Evolutionary conservation across 2,113 vertebrate species (phyloP), one percentile per base, ranked within the genome.

Genomic region (Phrynocephalus versicolor): DNA sequence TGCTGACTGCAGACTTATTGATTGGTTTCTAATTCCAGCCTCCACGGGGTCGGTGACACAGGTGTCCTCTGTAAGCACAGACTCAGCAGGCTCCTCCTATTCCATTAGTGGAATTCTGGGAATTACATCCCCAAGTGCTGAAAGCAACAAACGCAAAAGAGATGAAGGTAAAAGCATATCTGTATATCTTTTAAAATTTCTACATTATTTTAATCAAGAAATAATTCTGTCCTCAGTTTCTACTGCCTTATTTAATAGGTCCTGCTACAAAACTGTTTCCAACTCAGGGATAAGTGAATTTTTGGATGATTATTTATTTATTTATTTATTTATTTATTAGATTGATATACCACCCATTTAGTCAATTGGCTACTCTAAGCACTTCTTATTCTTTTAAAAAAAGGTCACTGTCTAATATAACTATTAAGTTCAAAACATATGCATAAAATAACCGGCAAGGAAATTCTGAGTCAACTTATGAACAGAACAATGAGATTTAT

Each of bases 31-130:
- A 62, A 81, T 94, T 92, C 35, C 96, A 99, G 98, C 96, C 69
- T 98, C 98, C 83, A 98, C 98, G 0, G 98, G 98, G 74, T 98
- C 98, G 0, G 97, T 97, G 90, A 99, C 98, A 60, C 98, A 98
- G 94, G 98, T 98, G 92, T 98, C 98, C 0, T 97, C 97, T 0
- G 98, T 98, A 89, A 98, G 97, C 96, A 99, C 97, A 0, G 98
- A 99, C 91, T 97, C 98, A 0, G 97, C 98, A 0, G 98, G 98
- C 89, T 99, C 98, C 2, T 99, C 98, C 37, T 99, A 99, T 94
- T 99, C 98, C 91, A 99, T 99, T 94, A 99, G 98, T 0, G 98
- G 98, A 85, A 99, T 99, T 95, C 95, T 99, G 97, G 98, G 98
- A 89, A 99, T 99, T 77, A 94, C 97, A 1, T 98, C 98, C 78